Evolutionary conservation across 2,113 vertebrate genomes (phyloP).

Genomic region (Nyctibius bracteatus): DNA sequence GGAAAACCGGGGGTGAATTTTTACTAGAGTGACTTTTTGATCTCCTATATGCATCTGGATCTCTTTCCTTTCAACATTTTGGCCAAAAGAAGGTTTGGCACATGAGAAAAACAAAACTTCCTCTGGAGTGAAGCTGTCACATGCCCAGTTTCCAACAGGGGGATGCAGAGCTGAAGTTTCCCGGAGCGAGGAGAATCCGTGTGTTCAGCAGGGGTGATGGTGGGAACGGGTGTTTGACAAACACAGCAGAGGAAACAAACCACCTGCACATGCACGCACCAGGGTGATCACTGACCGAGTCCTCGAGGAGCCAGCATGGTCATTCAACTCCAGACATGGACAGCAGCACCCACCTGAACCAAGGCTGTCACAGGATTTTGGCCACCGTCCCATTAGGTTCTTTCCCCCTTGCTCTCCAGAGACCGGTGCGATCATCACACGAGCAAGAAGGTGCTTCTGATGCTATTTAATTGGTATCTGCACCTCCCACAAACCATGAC

Average conservation of each 20-base stretch:
- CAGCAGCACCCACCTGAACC: background rate
- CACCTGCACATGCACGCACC: background rate
- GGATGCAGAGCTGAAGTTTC: background rate
- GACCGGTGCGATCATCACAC: rapidly evolving
- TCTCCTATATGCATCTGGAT: background rate
- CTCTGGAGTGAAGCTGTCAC: background rate
- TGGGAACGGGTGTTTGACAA: background rate
- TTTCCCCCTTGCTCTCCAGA: background rate
- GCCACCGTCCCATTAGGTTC: background rate
- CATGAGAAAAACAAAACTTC: background rate
- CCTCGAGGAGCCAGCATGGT: background rate
- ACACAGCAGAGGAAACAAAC: background rate
- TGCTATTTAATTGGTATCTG: background rate
- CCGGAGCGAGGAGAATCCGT: background rate
- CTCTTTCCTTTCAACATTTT: background rate
- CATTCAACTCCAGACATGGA: background rate
- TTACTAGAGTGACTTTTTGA: background rate
- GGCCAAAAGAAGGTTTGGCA: constrained; percentile 45
- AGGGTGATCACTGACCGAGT: background rate
- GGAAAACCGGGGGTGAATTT: background rate
- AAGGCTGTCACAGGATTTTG: rapidly evolving
- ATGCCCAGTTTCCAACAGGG: background rate
- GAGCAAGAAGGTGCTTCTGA: background rate
- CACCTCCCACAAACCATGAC: background rate
- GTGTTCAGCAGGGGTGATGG: background rate